Base-by-base conservation (phyloP, 2,113 vertebrate genomes). In the Takifugu bimaculatus region DNA sequence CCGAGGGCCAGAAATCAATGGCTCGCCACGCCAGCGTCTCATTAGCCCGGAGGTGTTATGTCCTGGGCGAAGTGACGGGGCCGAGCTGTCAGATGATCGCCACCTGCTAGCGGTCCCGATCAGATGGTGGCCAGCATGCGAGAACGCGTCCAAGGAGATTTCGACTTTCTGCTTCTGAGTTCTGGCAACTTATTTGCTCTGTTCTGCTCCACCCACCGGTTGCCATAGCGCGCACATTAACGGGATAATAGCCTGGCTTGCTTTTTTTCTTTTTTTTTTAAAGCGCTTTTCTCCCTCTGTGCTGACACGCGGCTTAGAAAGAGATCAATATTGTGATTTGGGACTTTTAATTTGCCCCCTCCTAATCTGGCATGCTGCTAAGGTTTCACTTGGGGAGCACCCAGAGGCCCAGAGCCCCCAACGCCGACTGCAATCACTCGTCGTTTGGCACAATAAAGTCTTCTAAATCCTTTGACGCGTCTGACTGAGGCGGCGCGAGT, bases 1-100 rank as follows among this genome's bases (percentile, higher is more conserved):
- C 75, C 60, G 13, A 14, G 68, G 74, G 82, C 73, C 70, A 85
- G 56, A 81, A 76, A 87, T 85, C 82, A 85, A 74, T 81, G 67
- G 65, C 52, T 63, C 68, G 67, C 80, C 73, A 76, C 75, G 76
- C 80, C 77, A 49, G 74, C 71, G 76, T 85, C 80, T 83, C 78
- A 80, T 85, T 81, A 82, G 80, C 72, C 70, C 70, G 11, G 72
- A 82, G 69, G 65, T 79, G 75, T 74, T 73, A 66, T 69, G 66
- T 82, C 82, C 73, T 68, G 74, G 70, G 70, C 74, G 65, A 69
- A 54, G 56, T 25, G 48, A 20, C 58, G 50, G 35, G 51, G 15
- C 52, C 70, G 59, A 74, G 73, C 52, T 81, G 72, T 74, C 72
- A 76, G 71, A 60, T 64, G 54, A 77, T 75, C 67, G 54, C 72